Evolutionary conservation across 2,888 invertebrate species (phyloP).

Genomic region (Plagodis pulveraria): DNA sequence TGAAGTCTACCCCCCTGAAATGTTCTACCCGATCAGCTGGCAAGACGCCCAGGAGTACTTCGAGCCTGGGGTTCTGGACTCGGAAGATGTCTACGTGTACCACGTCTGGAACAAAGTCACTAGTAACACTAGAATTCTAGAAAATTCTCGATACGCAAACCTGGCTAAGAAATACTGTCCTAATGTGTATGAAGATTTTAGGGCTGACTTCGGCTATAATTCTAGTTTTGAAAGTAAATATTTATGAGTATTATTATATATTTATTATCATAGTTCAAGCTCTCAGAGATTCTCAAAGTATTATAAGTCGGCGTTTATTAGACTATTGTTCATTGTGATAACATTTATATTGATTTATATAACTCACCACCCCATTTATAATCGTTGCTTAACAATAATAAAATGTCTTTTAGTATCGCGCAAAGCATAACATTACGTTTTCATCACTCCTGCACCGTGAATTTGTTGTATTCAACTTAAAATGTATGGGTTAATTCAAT

Average conservation of each 20-base stretch:
- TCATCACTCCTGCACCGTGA: too few relatives aligned
- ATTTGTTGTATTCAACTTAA: too few relatives aligned
- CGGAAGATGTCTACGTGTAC: slow-evolving; percentile 17
- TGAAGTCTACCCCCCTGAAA: slow-evolving; percentile 26
- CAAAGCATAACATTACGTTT: too few relatives aligned
- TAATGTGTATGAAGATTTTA: slow-evolving; percentile 31
- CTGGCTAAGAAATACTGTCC: slow-evolving; percentile 40
- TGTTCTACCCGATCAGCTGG: slow-evolving; percentile 39
- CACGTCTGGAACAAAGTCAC: slow-evolving; percentile 28
- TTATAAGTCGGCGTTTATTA: too few relatives aligned
- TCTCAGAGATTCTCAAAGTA: too few relatives aligned
- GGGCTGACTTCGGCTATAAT: slow-evolving; percentile 30
- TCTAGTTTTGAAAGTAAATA: neutral
- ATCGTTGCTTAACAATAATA: too few relatives aligned
- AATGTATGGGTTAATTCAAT: too few relatives aligned
- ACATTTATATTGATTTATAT: too few relatives aligned
- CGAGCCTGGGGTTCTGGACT: slow-evolving; percentile 10
- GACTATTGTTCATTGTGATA: too few relatives aligned
- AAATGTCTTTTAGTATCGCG: too few relatives aligned
- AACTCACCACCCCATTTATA: too few relatives aligned
- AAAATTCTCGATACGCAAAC: slow-evolving; percentile 30
- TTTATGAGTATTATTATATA: neutral
- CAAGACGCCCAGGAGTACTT: slow-evolving; percentile 24
- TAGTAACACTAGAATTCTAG: slow-evolving; percentile 5
- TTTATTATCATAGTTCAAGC: too few relatives aligned